Evolutionary conservation across 2,113 vertebrate genomes (phyloP), one percentile per base, ranked within the genome.

Genomic region (Empidonax alnorum): DNA sequence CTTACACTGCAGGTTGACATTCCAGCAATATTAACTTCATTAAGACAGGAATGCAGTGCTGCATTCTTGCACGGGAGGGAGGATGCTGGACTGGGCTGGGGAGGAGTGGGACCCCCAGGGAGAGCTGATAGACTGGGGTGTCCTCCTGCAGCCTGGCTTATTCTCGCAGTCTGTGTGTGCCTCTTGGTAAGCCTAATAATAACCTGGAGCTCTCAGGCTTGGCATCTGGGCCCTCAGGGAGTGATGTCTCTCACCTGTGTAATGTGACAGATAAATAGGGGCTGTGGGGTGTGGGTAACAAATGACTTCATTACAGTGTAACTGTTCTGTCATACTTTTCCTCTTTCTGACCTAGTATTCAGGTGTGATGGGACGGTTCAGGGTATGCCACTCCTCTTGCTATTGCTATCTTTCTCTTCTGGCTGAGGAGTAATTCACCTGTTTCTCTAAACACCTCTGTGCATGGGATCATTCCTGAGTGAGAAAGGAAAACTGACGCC

Each of bases 1-100:
- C 96, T 97, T 97, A 98, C 93, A 78, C 94, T 97, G 95, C 93
- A 94, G 96, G 95, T 96, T 97, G 91, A 95, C 97, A 98, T 98
- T 98, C 98, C 98, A 96, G 97, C 94, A 97, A 98, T 98, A 98
- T 98, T 98, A 98, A 98, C 97, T 98, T 99, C 97, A 98, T 99
- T 99, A 99, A 98, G 98, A 96, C 95, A 97, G 98, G 98, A 98
- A 99, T 99, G 98, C 94, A 94, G 84, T 19, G 42, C 93, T 92
- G 96, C 98, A 98, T 99, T 99, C 98, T 97, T 98, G 66, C 37
- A 89, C 6, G 12, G 94, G 93, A 96, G 93, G 96, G 84, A 96
- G 80, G 89, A 61, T 5, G 2, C 42, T 63, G 71, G 61, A 31
- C 52, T 82, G 78, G 67, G 22, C 39, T 69, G 37, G 28, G 35